These are phyloP conservation scores for Anthrax anthrax DNA, from an alignment of 2,888 invertebrate genomes.

Conservation along the genomic window DNA sequence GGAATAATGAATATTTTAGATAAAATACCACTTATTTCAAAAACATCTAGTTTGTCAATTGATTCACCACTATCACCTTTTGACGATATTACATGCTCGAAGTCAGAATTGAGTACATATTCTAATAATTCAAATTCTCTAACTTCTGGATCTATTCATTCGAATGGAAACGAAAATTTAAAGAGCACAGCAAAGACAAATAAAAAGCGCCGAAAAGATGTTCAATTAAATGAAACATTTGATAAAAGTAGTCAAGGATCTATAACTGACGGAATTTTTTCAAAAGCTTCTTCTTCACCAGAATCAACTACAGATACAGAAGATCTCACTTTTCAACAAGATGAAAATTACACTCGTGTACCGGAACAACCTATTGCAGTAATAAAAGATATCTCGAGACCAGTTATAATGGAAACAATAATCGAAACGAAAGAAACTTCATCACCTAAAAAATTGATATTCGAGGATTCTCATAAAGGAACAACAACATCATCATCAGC, in stretches of 20 bases:
- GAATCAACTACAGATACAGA: conserved; percentile 33
- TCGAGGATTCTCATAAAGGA: conserved; percentile 1
- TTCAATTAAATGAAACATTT: conserved; percentile 33
- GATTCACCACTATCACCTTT: conserved; percentile 33
- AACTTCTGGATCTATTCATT: conserved; percentile 17
- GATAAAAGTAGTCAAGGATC: conserved; percentile 35
- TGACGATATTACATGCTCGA: conserved; percentile 30
- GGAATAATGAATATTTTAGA: conserved; percentile 34
- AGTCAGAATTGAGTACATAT: conserved; percentile 29
- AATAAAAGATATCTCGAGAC: conserved; percentile 23
- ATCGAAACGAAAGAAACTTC: conserved; percentile 33
- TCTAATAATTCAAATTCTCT: conserved; percentile 21
- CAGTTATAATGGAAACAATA: conserved; percentile 33
- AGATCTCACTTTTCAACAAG: conserved; percentile 34
- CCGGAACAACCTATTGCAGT: conserved; percentile 3
- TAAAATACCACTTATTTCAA: conserved; percentile 33
- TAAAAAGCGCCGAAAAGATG: conserved; percentile 30
- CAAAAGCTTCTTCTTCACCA: conserved; percentile 32
- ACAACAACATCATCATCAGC: conserved; percentile 10
- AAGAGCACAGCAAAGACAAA: conserved; percentile 14
- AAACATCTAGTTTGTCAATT: conserved; percentile 31
- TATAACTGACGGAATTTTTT: conserved; percentile 31
- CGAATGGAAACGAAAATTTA: conserved; percentile 15
- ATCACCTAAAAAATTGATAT: conserved; percentile 26
- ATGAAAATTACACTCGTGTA: conserved; percentile 21